Evolutionary conservation across 2,888 invertebrate species (phyloP), one percentile per base, ranked within the genome.

Genomic region (Lobophora halterata): DNA sequence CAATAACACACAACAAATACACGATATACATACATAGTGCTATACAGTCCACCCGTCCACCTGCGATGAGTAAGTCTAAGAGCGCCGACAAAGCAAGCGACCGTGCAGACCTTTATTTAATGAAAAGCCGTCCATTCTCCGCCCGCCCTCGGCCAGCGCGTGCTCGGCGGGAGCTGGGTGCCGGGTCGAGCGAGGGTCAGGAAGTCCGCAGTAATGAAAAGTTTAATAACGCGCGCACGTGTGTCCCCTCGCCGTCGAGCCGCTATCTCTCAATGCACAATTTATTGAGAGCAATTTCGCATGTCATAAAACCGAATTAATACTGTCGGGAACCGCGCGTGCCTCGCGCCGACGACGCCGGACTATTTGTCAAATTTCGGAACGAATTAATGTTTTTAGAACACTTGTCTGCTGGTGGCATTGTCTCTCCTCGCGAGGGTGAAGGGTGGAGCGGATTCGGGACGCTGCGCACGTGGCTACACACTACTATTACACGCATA

Each of bases 221-320:
- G 75, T 85, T 81, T 82, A 85, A 83, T 85, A 79, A 73, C 75
- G 65, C 55, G 50, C 60, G 75, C 83, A 82, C 83, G 82, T 83
- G 83, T 65, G 69, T 18, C 29, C 19, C 13, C 41, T 20, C 26
- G 52, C 29, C 28, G 19, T 47, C 50, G 45, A 34, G 58, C 37
- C 41, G 17, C 38, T 56, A 46, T 42, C 62, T 65, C 69, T 65
- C 71, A 60, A 74, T 74, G 75, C 70, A 75, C 80, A 75, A 79
- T 79, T 79, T 81, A 80, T 83, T 75, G 77, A 71, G 76, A 79
- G 79, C 68, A 83, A 85, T 86, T 85, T 83, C 75, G 82, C 82
- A 83, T 85, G 85, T 86, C 86, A 86, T 86, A 85, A 85, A 86
- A 73, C 74, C 75, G 66, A 79, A 86, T 85, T 78, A 85, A 81